These are phyloP conservation scores for Oreochromis niloticus DNA, from an alignment of 2,113 vertebrate species.

Conservation along the genomic window DNA sequence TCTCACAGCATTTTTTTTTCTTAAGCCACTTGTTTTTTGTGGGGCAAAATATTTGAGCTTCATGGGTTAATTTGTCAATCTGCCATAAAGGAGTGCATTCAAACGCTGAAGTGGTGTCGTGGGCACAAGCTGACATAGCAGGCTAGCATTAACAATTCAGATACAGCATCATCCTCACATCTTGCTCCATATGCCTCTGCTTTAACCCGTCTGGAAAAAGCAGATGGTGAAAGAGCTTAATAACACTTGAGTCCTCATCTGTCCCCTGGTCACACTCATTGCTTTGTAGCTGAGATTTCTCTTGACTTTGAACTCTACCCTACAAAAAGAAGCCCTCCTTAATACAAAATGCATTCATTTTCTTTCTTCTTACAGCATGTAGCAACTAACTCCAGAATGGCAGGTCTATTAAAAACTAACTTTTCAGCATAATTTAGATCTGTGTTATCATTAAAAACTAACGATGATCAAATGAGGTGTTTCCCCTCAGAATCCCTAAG, in stretches of 20 bases:
- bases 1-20: neutral
- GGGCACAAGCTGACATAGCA: neutral
- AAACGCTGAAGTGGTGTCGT: neutral
- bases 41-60: neutral
- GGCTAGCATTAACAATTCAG: conserved; percentile 34
- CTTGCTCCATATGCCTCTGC: conserved; percentile 25
- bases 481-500: neutral
- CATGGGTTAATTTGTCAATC: neutral
- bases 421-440: neutral
- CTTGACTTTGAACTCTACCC: neutral
- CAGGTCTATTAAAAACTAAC: neutral
- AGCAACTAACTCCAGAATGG: neutral
- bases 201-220: conserved; percentile 9
- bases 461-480: neutral
- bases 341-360: neutral
- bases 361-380: neutral
- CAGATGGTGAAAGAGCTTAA: conserved; percentile 40
- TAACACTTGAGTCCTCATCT: conserved; percentile 20
- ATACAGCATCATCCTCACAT: conserved; percentile 14
- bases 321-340: neutral
- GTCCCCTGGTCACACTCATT: neutral
- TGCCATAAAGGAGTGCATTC: neutral
- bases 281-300: neutral
- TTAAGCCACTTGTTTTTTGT: neutral
- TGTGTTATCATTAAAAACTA: neutral